Conservation (phyloP, 2,888 invertebrate species). For the Harpalus rubripes region DNA sequence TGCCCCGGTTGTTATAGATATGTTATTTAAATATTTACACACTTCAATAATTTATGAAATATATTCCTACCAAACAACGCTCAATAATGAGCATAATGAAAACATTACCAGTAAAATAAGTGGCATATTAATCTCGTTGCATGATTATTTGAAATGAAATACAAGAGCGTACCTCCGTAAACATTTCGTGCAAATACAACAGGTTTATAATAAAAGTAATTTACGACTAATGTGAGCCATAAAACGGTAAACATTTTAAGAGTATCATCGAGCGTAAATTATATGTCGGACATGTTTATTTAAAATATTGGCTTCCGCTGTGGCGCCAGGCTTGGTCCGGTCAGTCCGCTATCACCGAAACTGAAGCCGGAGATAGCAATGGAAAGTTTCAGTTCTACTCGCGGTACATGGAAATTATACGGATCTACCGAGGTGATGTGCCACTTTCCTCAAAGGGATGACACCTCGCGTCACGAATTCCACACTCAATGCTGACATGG, state of each 20-base stretch:
- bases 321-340: slow-evolving; percentile 35
- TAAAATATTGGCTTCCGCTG: slow-evolving; percentile 63
- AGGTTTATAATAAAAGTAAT: slow-evolving; percentile 60
- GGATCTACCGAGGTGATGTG: slow-evolving; percentile 17
- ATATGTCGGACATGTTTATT: slow-evolving; percentile 62
- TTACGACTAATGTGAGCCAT: slow-evolving; percentile 54
- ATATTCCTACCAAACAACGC: no score
- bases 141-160: slow-evolving; percentile 50
- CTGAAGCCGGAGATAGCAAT: slow-evolving; percentile 36
- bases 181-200: slow-evolving; percentile 39
- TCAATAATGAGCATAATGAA: slow-evolving; percentile 19
- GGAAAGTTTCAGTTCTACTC: slow-evolving; percentile 39
- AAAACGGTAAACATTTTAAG: slow-evolving; percentile 61
- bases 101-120: slow-evolving; percentile 34
- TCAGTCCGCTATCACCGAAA: slow-evolving; percentile 10
- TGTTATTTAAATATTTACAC: no score
- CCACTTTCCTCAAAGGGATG: slow-evolving; percentile 36
- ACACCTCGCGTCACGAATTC: background rate
- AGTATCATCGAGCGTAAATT: slow-evolving; percentile 59
- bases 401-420: slow-evolving; percentile 21
- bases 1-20: no score
- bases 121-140: slow-evolving; percentile 28
- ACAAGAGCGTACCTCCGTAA: slow-evolving; percentile 30
- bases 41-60: no score
- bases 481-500: no score